Evolutionary conservation across 2,797 vertebrate genomes (phyloP).

Genomic region (Peromyscus attwateri): DNA sequence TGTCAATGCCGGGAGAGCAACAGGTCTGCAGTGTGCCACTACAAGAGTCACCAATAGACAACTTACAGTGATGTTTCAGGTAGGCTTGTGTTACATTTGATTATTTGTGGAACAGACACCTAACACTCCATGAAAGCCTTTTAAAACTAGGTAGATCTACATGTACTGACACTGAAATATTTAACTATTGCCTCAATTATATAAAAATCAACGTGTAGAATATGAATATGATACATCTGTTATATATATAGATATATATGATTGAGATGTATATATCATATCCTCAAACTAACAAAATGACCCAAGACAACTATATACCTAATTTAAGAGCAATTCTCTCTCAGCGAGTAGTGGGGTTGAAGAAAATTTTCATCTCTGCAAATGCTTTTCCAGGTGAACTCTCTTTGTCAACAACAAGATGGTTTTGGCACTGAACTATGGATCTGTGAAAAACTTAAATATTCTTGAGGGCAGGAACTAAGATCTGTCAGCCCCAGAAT

Average conservation of each 20-base stretch:
- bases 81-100: background rate
- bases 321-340: constrained; percentile 53
- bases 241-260: background rate
- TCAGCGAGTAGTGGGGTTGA: background rate
- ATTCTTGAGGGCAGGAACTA: background rate
- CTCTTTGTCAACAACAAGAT: background rate
- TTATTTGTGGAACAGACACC: background rate
- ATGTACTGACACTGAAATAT: background rate
- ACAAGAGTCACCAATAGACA: background rate
- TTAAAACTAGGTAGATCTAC: constrained; percentile 1
- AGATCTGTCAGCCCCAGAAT: background rate
- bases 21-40: background rate
- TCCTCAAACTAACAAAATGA: background rate
- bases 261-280: background rate
- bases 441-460: background rate
- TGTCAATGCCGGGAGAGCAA: background rate
- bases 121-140: background rate
- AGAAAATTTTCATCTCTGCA: constrained; percentile 27
- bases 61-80: background rate
- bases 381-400: constrained; percentile 33
- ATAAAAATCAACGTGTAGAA: constrained; percentile 30
- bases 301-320: constrained; percentile 25
- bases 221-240: background rate
- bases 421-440: constrained; percentile 24
- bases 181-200: background rate